phyloP scores from a whole-genome alignment of 2,888 invertebrate species.

The Geotrupes spiniger region DNA sequence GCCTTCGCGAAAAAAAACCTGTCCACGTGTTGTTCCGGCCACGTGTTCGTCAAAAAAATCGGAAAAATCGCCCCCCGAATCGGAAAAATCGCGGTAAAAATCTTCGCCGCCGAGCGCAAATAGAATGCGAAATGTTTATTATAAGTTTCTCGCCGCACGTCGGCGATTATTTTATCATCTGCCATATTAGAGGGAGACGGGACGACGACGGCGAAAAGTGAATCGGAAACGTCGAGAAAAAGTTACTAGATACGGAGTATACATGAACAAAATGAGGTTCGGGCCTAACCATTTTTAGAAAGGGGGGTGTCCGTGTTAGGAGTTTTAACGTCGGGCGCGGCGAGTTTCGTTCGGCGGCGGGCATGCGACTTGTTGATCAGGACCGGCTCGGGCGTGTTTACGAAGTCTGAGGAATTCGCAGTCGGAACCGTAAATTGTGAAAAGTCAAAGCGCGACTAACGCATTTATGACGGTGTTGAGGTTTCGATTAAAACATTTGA shows the following conservation, averaged over 20 bases:
- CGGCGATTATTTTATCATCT: constrained; percentile 21
- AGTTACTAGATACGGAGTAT: constrained; percentile 46
- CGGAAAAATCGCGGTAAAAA: constrained; percentile 9
- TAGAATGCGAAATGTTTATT: constrained; percentile 13
- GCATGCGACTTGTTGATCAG: no score
- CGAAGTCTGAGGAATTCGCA: no score
- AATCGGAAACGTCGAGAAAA: constrained; percentile 44
- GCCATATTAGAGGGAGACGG: constrained; percentile 16
- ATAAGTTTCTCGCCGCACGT: constrained; percentile 13
- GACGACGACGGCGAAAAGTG: constrained; percentile 9
- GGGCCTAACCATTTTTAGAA: constrained; percentile 50
- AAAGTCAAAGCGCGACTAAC: no score
- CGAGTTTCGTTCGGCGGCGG: constrained; percentile 26
- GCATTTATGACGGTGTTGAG: no score
- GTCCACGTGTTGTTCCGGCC: constrained; percentile 10
- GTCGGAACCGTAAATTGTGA: no score
- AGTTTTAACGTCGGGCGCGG: constrained; percentile 41
- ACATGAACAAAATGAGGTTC: constrained; percentile 53
- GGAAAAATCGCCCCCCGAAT: constrained; percentile 14
- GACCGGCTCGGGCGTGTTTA: no score
- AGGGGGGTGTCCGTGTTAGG: constrained; percentile 47
- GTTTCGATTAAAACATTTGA: no score
- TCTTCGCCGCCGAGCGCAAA: constrained; percentile 8
- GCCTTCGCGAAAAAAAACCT: no score
- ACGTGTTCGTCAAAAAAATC: constrained; percentile 23